These are phyloP conservation scores for Corynorhinus townsendii DNA, from an alignment of 2,113 vertebrate species.

Conservation along the genomic window DNA sequence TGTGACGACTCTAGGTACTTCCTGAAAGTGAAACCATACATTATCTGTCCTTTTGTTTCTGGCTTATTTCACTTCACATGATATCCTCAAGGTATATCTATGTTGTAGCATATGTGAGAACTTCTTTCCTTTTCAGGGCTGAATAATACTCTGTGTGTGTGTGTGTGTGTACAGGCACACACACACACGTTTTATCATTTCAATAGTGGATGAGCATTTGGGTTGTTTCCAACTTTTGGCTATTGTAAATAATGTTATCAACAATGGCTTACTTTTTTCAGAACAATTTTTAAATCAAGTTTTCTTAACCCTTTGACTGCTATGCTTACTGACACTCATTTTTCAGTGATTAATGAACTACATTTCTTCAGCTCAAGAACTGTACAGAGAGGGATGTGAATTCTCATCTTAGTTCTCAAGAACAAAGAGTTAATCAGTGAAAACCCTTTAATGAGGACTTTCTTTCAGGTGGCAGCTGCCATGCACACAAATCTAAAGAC, in stretches of 20 bases:
- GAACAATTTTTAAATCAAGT: neutral
- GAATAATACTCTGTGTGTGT: neutral
- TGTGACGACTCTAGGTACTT: neutral
- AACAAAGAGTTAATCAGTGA: constrained; percentile 23
- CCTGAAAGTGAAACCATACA: neutral
- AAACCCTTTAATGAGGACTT: neutral
- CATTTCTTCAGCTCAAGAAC: neutral
- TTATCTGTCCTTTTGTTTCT: neutral
- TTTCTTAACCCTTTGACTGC: neutral
- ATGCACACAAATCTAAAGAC: constrained; percentile 24
- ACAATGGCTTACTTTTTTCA: neutral
- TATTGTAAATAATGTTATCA: neutral
- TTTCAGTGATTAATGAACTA: neutral
- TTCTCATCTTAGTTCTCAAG: neutral
- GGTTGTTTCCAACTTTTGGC: neutral
- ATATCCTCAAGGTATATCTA: neutral
- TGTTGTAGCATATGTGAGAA: neutral
- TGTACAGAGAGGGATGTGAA: neutral
- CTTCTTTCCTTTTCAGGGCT: neutral
- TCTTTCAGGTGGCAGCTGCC: constrained; percentile 41
- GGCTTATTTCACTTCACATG: neutral
- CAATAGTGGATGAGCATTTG: neutral
- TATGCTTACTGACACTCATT: neutral
- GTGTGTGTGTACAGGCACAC: neutral
- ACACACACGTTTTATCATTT: neutral